Percentiles rank a stretch among this genome's conserved stretches.
Evolutionary conservation across 2,797 vertebrate genomes (phyloP).

Genomic region (Neolamprologus multifasciatus): DNA sequence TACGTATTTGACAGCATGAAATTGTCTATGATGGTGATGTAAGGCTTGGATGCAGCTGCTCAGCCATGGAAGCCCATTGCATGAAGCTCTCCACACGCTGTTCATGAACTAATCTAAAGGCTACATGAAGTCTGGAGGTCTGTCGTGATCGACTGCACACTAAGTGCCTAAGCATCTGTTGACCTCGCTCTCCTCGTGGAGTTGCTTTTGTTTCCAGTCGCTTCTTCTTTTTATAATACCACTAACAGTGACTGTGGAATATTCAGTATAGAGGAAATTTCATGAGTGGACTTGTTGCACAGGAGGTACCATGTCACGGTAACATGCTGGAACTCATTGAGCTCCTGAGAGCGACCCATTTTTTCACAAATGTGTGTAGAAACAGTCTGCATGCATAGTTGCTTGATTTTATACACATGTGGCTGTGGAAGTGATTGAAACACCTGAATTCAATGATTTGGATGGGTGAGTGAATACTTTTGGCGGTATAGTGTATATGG

Average conservation of each 20-base stretch:
- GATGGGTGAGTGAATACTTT: neutral
- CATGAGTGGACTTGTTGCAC: neutral
- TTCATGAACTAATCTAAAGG: neutral
- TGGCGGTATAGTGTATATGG: neutral
- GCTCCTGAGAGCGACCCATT: neutral
- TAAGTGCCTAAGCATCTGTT: neutral
- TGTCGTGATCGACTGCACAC: neutral
- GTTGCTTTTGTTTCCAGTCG: neutral
- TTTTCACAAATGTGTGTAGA: neutral
- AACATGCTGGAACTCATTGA: neutral
- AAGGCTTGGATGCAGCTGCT: neutral
- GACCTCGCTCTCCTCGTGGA: neutral
- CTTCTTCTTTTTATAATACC: neutral
- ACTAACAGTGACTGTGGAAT: neutral
- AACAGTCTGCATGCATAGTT: neutral
- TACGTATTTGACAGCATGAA: neutral
- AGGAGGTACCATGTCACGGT: neutral
- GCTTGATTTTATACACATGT: neutral
- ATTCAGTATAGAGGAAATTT: neutral
- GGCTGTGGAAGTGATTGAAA: neutral
- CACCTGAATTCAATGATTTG: neutral
- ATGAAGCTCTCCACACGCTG: fast-evolving
- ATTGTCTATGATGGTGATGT: neutral
- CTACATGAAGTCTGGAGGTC: neutral
- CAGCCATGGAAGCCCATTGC: neutral